These are phyloP conservation scores for Ephydatia muelleri DNA, from an alignment of 37 sponge, comb jelly and placozoan species.

Conservation along the genomic window DNA sequence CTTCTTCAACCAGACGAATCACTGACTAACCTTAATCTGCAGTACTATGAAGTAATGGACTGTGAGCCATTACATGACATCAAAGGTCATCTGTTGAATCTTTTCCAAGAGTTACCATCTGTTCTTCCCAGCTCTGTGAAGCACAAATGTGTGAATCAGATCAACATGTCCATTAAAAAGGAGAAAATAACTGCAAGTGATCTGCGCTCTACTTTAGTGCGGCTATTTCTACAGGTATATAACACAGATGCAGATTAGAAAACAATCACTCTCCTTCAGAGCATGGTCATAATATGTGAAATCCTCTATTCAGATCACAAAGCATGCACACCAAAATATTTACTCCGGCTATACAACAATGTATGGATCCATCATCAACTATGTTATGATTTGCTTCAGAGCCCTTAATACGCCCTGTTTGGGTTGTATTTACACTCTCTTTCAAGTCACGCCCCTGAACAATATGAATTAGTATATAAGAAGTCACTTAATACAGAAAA, in stretches of 20 bases:
- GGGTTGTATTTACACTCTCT: slow-evolving; percentile 37
- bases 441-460: slow-evolving; percentile 26
- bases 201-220: slow-evolving; percentile 23
- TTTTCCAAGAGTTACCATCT: slow-evolving; percentile 23
- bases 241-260: background rate
- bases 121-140: slow-evolving; percentile 14
- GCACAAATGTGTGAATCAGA: background rate
- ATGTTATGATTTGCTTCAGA: slow-evolving; percentile 16
- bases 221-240: slow-evolving; percentile 5
- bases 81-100: slow-evolving; percentile 35
- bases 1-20: slow-evolving; percentile 14
- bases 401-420: slow-evolving; percentile 15
- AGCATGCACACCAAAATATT: slow-evolving; percentile 20
- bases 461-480: slow-evolving; percentile 26
- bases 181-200: slow-evolving; percentile 26
- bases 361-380: slow-evolving; percentile 48
- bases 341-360: slow-evolving; percentile 35
- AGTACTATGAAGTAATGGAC: slow-evolving; percentile 30
- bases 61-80: slow-evolving; percentile 46
- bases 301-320: slow-evolving; percentile 4
- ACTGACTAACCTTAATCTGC: slow-evolving; percentile 12
- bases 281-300: slow-evolving; percentile 16
- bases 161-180: slow-evolving; percentile 2
- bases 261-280: background rate
- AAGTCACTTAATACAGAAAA: slow-evolving; percentile 34